phyloP scores from a whole-genome alignment of 2,797 vertebrate species.

The Halcyon leucocephala region DNA sequence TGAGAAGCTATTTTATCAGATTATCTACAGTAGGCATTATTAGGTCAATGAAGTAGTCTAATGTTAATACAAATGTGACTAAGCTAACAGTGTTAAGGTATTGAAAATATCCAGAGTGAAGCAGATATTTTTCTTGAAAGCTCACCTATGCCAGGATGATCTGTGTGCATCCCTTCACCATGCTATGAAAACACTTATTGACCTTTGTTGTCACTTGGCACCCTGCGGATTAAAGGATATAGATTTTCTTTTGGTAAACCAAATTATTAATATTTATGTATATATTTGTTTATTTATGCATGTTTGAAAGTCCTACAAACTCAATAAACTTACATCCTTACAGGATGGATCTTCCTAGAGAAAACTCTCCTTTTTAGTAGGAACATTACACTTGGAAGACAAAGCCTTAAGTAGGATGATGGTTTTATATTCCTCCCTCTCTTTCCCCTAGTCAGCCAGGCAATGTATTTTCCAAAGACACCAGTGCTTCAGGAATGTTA shows the following conservation, averaged over 20 bases:
- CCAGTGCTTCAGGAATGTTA: conserved; percentile 49
- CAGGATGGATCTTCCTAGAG: neutral
- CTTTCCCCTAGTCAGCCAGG: neutral
- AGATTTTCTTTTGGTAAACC: neutral
- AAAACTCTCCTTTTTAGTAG: neutral
- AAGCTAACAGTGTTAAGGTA: neutral
- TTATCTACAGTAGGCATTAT: neutral
- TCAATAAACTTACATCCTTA: neutral
- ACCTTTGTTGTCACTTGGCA: neutral
- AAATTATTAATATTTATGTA: neutral
- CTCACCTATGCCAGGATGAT: neutral
- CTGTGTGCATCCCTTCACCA: neutral
- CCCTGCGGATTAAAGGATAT: neutral
- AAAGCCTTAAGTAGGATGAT: neutral
- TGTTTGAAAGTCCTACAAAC: neutral
- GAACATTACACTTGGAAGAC: neutral
- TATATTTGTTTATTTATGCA: neutral
- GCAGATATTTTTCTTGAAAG: neutral
- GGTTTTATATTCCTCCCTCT: neutral
- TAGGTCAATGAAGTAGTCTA: neutral
- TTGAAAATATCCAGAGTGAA: neutral
- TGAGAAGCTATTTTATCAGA: neutral
- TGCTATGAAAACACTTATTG: neutral
- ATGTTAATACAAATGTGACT: neutral
- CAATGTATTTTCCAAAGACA: conserved; percentile 68